Percentiles rank a stretch among this genome's conserved stretches.
Evolutionary conservation across 2,888 invertebrate genomes (phyloP).

Genomic region (Pyrocoelia pectoralis): DNA sequence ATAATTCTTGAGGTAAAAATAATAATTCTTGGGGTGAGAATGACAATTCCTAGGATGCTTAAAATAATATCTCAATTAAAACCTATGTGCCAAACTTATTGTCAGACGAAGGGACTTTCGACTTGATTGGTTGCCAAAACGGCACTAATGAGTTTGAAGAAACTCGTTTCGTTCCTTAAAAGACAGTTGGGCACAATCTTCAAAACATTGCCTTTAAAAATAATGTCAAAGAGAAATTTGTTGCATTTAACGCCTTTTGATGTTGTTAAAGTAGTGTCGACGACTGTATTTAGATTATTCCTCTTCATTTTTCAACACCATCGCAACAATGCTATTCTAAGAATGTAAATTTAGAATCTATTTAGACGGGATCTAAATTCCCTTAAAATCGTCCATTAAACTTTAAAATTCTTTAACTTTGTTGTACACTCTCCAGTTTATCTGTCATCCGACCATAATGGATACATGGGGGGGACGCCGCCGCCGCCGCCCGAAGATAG

Average conservation of each 20-base stretch:
- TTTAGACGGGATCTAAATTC: slow-evolving; percentile 1
- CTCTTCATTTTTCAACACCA: not conserved
- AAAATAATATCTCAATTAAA: no score
- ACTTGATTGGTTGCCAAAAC: no score
- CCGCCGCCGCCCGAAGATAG: slow-evolving; percentile 23
- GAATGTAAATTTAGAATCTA: slow-evolving; percentile 17
- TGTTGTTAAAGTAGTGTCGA: not conserved
- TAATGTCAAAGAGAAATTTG: no score
- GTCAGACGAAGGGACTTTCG: no score
- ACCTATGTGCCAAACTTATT: no score
- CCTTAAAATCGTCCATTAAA: slow-evolving; percentile 20
- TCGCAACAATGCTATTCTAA: slow-evolving; percentile 7
- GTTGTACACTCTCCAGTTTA: slow-evolving; percentile 21
- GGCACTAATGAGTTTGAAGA: no score
- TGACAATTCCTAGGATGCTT: no score
- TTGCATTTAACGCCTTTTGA: not conserved
- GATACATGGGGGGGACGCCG: not conserved
- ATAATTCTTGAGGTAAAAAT: no score
- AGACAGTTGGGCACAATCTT: no score
- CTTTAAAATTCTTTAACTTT: slow-evolving; percentile 14
- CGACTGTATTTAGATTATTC: not conserved
- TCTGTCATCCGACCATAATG: slow-evolving; percentile 36
- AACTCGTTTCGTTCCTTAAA: no score
- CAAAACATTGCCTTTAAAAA: no score
- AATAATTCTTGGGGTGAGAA: no score